Evolutionary conservation across 2,113 vertebrate species (phyloP).

Genomic region (Perccottus glenii): DNA sequence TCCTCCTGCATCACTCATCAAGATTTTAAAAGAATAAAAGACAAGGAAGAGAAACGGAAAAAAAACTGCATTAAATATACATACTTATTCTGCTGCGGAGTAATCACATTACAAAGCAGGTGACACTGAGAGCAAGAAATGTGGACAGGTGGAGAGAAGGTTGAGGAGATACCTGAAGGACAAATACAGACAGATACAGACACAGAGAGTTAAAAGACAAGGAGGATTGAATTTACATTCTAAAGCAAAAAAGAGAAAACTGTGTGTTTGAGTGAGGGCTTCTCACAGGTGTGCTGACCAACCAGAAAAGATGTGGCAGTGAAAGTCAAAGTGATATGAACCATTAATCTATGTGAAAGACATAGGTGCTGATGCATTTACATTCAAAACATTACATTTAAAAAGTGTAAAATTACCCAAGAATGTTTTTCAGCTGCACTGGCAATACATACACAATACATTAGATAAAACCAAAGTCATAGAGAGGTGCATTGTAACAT

Average conservation of each 20-base stretch:
- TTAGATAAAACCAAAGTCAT: no score
- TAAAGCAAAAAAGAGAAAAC: slow-evolving; percentile 48
- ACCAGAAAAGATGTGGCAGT: slow-evolving; percentile 53
- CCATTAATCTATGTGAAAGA: slow-evolving; percentile 38
- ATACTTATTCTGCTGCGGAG: slow-evolving; percentile 98
- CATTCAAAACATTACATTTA: no score
- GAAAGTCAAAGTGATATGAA: slow-evolving; percentile 49
- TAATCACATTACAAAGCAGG: slow-evolving; percentile 99
- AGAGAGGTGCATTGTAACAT: no score
- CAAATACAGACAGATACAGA: slow-evolving; percentile 41
- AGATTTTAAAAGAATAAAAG: slow-evolving; percentile 88
- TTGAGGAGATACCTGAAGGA: slow-evolving; percentile 80
- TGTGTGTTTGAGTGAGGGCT: slow-evolving; percentile 38
- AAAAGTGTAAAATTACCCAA: no score
- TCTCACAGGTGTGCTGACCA: slow-evolving; percentile 65
- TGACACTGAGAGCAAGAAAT: slow-evolving; percentile 88
- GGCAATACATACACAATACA: no score
- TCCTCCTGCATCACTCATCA: slow-evolving; percentile 97
- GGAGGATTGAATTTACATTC: slow-evolving; percentile 79
- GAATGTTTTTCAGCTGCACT: no score
- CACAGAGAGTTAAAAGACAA: slow-evolving; percentile 45
- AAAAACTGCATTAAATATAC: slow-evolving; percentile 96
- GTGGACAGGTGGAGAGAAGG: slow-evolving; percentile 90
- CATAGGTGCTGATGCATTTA: neutral
- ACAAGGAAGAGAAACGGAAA: slow-evolving; percentile 69